A percentile compares a stretch with the other conserved stretches of the same genome.
Conservation (phyloP, 2,113 vertebrate species). For the Danionella cerebrum region DNA sequence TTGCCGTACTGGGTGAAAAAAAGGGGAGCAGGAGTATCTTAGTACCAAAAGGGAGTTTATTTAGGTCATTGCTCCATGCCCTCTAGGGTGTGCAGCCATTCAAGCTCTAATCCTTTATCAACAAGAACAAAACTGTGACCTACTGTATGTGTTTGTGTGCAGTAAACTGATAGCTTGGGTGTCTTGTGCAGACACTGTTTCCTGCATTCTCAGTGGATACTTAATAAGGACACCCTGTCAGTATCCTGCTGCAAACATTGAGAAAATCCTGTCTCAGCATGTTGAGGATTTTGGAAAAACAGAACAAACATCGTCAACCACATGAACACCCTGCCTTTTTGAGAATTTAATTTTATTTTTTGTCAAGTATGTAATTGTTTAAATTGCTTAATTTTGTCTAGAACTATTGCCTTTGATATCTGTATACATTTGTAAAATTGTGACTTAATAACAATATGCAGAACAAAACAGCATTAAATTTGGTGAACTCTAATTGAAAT, state of each 20-base stretch:
- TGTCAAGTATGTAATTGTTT: no score
- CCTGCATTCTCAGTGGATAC: neutral
- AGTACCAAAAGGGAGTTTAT: neutral
- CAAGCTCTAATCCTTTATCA: neutral
- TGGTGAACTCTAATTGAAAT: no score
- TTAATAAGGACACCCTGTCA: neutral
- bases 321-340: neutral
- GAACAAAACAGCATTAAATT: no score
- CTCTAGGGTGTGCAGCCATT: neutral
- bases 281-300: neutral
- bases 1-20: neutral
- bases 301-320: neutral
- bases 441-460: no score
- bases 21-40: neutral
- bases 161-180: slow-evolving; percentile 1
- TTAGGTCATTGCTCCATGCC: neutral
- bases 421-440: no score
- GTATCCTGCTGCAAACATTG: neutral
- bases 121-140: neutral
- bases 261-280: slow-evolving; percentile 3
- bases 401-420: no score
- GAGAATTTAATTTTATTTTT: no score
- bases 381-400: no score
- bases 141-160: neutral
- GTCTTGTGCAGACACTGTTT: slow-evolving; percentile 22